These are phyloP conservation scores for Lypha dubia DNA, from an alignment of 2,888 invertebrate genomes.

Conservation along the genomic window DNA sequence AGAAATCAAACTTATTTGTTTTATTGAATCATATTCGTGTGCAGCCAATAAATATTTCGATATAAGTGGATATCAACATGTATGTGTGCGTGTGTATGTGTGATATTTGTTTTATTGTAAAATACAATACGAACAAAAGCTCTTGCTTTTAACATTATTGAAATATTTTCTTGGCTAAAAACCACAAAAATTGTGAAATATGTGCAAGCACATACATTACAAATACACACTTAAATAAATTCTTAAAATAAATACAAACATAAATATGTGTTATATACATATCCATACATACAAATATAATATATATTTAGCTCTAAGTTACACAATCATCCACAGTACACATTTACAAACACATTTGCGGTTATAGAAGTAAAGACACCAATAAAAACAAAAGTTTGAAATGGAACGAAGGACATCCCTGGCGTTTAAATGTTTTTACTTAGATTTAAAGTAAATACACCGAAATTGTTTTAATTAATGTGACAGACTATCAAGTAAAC, in stretches of 20 bases:
- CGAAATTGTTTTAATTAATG: not conserved
- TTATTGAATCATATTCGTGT: constrained; percentile 14
- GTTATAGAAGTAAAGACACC: not conserved
- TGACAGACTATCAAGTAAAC: not conserved
- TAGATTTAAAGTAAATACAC: constrained; percentile 9
- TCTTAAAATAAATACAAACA: not conserved
- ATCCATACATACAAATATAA: too few relatives aligned
- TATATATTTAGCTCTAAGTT: constrained; percentile 10
- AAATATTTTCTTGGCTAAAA: constrained; percentile 49
- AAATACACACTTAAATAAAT: not conserved
- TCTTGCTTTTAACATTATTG: constrained; percentile 51
- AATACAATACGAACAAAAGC: constrained; percentile 23
- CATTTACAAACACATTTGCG: not conserved
- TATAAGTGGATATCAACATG: not conserved
- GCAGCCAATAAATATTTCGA: not conserved
- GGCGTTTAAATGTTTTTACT: not conserved
- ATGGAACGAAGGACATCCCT: constrained; percentile 1
- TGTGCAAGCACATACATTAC: not conserved
- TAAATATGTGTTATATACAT: not conserved
- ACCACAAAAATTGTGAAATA: constrained; percentile 48
- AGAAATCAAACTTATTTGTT: constrained; percentile 42
- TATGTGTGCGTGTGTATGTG: not conserved
- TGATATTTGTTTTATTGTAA: constrained; percentile 2
- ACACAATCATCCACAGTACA: constrained; percentile 13
- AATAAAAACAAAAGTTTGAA: not conserved